Evolutionary conservation across 2,113 vertebrate species (phyloP), one percentile per base, ranked within the genome.

Genomic region (Heterotilapia buettikoferi): DNA sequence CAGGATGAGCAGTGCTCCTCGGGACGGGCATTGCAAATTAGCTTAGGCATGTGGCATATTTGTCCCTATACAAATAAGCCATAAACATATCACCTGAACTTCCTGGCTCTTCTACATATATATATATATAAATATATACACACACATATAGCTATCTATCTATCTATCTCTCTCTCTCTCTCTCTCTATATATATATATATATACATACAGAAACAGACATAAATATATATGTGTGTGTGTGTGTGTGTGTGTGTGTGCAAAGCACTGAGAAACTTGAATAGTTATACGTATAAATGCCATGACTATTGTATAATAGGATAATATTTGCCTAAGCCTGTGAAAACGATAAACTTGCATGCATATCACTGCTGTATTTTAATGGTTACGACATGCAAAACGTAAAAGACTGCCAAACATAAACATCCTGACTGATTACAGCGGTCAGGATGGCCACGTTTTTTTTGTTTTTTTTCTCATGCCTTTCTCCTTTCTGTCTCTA

Each of bases 401-500:
- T 63, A 57, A 43, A 45, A 45, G 24, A 59, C 84, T 24, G 45
- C 80, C 45, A 86, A 61, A 86, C 85, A 78, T 93, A 93, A 93
- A 92, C 88, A 93, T 87, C 85, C 86, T 88, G 91, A 61, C 78
- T 80, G 94, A 94, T 93, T 61, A 81, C 29, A 78, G 84, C 26
- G 52, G 92, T 93, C 71, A 87, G 85, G 50, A 81, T 33, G 52
- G 66, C 57, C 84, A 80, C 91, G 86, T 91, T 87, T 54, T n/a
- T 31, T 0, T 0, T 63, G 84, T 84, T 84, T 52, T 80, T 89
- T 83, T 84, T 40, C 87, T 83, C 86, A 21, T 68, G 57, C 24
- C 81, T 5, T 79, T 90, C 87, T 87, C 61, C 92, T 85, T 86
- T 86, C 84, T 2, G 83, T 85, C 56, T 89, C 84, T 85, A 83